phyloP scores from a whole-genome alignment of 1,140 invertebrate species.

The Habropoda laboriosa region DNA sequence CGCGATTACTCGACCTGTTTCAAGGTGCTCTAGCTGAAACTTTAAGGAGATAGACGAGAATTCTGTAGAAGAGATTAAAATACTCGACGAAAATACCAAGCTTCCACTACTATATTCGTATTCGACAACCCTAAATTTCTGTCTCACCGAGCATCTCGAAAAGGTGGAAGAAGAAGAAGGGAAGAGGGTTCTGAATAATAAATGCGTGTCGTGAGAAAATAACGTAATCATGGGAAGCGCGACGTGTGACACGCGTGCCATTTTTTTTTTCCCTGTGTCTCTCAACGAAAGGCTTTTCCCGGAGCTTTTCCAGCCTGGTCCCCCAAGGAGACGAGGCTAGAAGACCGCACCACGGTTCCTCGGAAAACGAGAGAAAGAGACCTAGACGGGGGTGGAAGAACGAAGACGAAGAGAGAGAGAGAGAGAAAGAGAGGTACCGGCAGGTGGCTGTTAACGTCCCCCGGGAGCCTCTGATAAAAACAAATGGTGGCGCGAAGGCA shows the following conservation, averaged over 20 bases:
- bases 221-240: constrained; percentile 76
- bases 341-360: constrained; percentile 59
- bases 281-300: constrained; percentile 54
- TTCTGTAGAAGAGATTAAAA: neutral
- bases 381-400: neutral
- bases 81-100: no score
- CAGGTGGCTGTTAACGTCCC: constrained; percentile 70
- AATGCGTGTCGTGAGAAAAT: constrained; percentile 71
- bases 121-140: neutral
- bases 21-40: neutral
- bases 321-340: constrained; percentile 64
- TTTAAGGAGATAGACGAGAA: neutral
- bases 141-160: neutral
- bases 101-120: no score
- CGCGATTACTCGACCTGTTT: neutral
- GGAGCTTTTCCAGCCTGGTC: constrained; percentile 46
- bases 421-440: constrained; percentile 42
- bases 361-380: constrained; percentile 26
- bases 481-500: constrained; percentile 75
- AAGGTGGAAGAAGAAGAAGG: neutral
- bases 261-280: constrained; percentile 41
- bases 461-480: constrained; percentile 79
- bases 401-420: constrained; percentile 14
- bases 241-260: constrained; percentile 72
- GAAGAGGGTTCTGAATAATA: constrained; percentile 75